Conservation (phyloP, 1,140 invertebrate species). For the Metaphire vulgaris region DNA sequence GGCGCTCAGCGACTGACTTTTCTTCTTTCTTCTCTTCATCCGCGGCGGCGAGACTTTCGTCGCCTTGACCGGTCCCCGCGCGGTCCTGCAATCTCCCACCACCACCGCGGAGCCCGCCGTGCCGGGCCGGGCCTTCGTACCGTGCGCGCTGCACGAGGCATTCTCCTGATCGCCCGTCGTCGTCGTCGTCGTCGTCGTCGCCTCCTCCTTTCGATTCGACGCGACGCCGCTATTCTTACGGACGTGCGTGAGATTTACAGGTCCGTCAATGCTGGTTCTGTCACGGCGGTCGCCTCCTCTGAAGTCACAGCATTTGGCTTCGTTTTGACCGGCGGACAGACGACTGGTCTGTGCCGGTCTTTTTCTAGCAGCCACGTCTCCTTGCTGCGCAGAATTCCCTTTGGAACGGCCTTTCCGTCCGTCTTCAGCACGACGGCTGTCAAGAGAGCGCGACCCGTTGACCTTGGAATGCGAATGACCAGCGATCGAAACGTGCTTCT, state of each 20-base stretch:
- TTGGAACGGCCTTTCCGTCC: too few relatives aligned
- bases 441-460: not conserved
- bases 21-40: conserved; percentile 2
- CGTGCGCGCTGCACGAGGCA: not conserved
- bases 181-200: too few relatives aligned
- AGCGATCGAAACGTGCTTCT: not conserved
- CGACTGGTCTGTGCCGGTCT: not conserved
- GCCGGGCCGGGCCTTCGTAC: not conserved
- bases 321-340: not conserved
- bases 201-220: not conserved
- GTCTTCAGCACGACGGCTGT: not conserved
- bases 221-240: not conserved
- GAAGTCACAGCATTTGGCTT: not conserved
- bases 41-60: not conserved
- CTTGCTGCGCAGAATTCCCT: not conserved
- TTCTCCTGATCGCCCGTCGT: not conserved
- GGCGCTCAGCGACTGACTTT: not conserved
- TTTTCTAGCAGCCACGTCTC: not conserved
- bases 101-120: too few relatives aligned
- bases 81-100: not conserved
- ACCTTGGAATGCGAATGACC: not conserved
- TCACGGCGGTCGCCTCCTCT: not conserved
- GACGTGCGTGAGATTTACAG: too few relatives aligned
- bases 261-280: too few relatives aligned
- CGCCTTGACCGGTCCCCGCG: not conserved